Conservation (phyloP, 2,888 invertebrate genomes). For the Dione juno region DNA sequence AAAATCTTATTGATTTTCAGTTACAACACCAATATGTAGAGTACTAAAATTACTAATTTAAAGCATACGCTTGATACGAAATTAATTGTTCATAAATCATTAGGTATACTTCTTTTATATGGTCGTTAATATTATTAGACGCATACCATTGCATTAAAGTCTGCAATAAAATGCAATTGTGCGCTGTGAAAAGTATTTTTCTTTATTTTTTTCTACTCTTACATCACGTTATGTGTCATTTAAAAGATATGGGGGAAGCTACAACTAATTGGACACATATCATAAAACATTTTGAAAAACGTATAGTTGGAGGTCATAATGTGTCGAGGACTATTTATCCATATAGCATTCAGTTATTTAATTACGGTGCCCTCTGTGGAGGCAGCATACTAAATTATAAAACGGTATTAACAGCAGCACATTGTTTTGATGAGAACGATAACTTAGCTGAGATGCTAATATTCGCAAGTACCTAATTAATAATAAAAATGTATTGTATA, state of each 20-base stretch:
- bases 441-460: slow-evolving; percentile 55
- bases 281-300: slow-evolving; percentile 40
- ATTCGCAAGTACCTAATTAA: slow-evolving; percentile 50
- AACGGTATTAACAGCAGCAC: slow-evolving; percentile 57
- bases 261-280: slow-evolving; percentile 43
- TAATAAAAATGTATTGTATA: background rate
- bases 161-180: slow-evolving; percentile 44
- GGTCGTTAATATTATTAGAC: background rate
- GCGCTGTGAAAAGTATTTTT: slow-evolving; percentile 33
- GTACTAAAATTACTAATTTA: background rate
- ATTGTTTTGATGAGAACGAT: slow-evolving; percentile 56
- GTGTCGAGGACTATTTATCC: slow-evolving; percentile 49
- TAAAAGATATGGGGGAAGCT: slow-evolving; percentile 53
- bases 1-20: background rate
- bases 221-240: slow-evolving; percentile 45
- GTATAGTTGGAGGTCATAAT: slow-evolving; percentile 51
- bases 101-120: background rate
- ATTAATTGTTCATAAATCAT: background rate
- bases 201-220: slow-evolving; percentile 31
- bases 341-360: slow-evolving; percentile 54
- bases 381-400: slow-evolving; percentile 54
- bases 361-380: slow-evolving; percentile 53
- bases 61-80: background rate
- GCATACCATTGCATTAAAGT: slow-evolving; percentile 26
- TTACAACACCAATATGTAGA: background rate